Evolutionary conservation across 2,113 vertebrate genomes (phyloP).

Genomic region (Poicephalus meyeri): DNA sequence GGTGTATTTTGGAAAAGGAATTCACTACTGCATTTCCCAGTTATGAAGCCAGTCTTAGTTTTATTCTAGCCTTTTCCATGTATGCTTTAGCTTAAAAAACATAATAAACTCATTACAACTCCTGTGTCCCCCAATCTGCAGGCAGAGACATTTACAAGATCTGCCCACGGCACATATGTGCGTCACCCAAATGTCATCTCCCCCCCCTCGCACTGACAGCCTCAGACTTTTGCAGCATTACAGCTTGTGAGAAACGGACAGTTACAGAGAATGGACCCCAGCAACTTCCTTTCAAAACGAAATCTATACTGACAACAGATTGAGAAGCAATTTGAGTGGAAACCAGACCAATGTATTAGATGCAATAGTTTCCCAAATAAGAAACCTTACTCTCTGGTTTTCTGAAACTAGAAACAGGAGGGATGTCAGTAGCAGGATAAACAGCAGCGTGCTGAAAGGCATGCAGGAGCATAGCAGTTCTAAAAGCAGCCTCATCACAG

Average conservation of each 20-base stretch:
- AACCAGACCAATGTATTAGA: background rate
- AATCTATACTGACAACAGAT: background rate
- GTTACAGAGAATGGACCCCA: background rate
- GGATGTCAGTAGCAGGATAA: background rate
- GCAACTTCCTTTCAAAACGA: background rate
- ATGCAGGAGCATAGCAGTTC: background rate
- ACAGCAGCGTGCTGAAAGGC: background rate
- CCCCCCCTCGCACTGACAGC: background rate
- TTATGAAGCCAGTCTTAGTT: background rate
- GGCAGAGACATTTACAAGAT: slow-evolving; percentile 19
- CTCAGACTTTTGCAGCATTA: background rate
- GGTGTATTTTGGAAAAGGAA: background rate
- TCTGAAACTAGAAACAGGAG: background rate
- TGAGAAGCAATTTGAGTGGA: background rate
- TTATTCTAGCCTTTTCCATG: background rate
- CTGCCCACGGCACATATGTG: slow-evolving; percentile 20
- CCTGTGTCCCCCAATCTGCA: background rate
- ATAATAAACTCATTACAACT: background rate
- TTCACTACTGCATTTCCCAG: background rate
- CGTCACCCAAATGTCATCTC: slow-evolving; percentile 21
- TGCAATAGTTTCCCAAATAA: background rate
- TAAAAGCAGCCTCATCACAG: background rate
- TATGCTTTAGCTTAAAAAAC: background rate
- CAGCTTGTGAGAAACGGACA: background rate
- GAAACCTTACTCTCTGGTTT: background rate